Evolutionary conservation across 2,888 invertebrate species (phyloP).

Genomic region (Acanthacorydalis orientalis): DNA sequence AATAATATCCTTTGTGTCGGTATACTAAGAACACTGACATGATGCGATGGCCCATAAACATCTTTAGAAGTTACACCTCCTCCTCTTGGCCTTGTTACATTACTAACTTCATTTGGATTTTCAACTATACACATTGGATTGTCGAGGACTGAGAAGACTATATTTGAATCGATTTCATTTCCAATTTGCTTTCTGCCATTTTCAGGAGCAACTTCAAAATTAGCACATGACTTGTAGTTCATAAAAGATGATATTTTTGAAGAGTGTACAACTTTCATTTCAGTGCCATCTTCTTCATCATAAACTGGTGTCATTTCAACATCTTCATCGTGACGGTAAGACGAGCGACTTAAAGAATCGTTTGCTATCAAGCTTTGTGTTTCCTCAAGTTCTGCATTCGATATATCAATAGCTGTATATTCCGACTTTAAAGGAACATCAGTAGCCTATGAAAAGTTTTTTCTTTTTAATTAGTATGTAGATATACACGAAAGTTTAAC

Average conservation of each 20-base stretch:
- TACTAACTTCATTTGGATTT: not conserved
- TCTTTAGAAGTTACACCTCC: not conserved
- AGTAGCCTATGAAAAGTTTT: not conserved
- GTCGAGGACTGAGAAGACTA: not conserved
- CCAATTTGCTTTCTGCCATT: not conserved
- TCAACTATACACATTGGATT: constrained; percentile 17
- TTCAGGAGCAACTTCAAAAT: constrained; percentile 24
- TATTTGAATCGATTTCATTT: not conserved
- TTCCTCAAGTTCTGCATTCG: constrained; percentile 12
- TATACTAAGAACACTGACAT: too few species aligned
- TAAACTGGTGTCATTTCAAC: constrained; percentile 4
- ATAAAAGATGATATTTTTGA: constrained; percentile 9
- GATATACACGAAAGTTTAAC: too few species aligned
- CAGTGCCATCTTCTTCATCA: not conserved
- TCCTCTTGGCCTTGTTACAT: not conserved
- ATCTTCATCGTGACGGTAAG: constrained; percentile 11
- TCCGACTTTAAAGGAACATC: constrained; percentile 4
- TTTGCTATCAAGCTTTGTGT: constrained; percentile 20
- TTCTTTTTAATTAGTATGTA: too few species aligned
- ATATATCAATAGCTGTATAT: constrained; percentile 7
- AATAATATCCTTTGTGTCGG: not conserved
- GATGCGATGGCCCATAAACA: not conserved
- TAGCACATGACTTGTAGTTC: constrained; percentile 31
- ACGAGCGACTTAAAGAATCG: constrained; percentile 17
- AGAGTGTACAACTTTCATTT: not conserved